A percentile compares a stretch with the other conserved stretches of the same genome.
phyloP scores from a whole-genome alignment of 2,113 vertebrate species.

The Cettia cetti region DNA sequence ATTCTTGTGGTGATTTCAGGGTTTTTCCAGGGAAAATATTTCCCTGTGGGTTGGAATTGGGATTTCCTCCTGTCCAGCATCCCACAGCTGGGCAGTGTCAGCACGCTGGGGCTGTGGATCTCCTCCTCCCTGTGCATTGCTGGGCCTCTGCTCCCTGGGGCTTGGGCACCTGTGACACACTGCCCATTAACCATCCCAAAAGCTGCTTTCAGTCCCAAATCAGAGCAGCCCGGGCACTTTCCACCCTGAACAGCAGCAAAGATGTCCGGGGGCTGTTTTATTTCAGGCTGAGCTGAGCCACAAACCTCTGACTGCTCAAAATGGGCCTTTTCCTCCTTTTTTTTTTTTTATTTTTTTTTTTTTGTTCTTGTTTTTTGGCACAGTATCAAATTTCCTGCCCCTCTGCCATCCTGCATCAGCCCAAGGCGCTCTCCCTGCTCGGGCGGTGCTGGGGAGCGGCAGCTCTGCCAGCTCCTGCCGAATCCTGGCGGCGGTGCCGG shows the following conservation, averaged over 20 bases:
- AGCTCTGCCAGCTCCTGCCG: neutral
- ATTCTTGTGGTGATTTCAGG: neutral
- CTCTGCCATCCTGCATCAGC: neutral
- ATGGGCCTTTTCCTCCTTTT: neutral
- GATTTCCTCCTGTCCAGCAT: neutral
- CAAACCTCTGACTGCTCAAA: neutral
- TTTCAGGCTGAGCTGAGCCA: neutral
- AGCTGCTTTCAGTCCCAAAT: neutral
- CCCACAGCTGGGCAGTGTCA: neutral
- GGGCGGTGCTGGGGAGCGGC: neutral
- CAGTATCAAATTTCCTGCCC: neutral
- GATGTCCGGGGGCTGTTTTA: accelerated
- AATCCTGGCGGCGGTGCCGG: accelerated
- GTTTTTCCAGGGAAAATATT: neutral
- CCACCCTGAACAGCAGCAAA: accelerated
- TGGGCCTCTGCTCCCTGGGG: neutral
- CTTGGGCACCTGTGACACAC: neutral
- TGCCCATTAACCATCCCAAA: neutral
- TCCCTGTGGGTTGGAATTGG: neutral
- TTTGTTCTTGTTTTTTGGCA: neutral
- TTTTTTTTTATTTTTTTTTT: accelerated
- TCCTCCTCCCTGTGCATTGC: neutral
- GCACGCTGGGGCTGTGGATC: accelerated
- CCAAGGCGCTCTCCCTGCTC: neutral
- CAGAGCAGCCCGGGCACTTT: neutral